Base-by-base conservation (phyloP, 2,113 vertebrate genomes). In the Eretmochelys imbricata region DNA sequence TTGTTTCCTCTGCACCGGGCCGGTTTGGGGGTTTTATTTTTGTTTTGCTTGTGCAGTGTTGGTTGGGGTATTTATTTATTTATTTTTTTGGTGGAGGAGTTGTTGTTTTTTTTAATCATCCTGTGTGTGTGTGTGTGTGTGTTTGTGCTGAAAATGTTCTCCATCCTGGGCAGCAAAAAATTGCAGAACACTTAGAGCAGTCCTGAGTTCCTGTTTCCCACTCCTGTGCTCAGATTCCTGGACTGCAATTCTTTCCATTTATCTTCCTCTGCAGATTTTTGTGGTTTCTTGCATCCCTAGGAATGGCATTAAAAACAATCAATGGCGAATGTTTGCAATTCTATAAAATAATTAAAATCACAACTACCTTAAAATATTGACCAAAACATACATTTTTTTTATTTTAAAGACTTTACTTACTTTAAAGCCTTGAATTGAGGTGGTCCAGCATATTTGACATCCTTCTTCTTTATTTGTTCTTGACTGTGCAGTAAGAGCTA, bases 231-330 rank as follows among this genome's bases (percentile, higher is more conserved):
- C 54, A 13, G 1, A 25, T 10, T 57, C 27, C 22, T 49, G 3
- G n/a, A 8, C 4, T 53, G 29, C 42, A 14, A 75, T 79, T 90
- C 19, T 53, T 76, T 9, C 24, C 11, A 11, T 35, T 54, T 91
- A 35, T 5, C 55, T 3, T 82, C 1, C 48, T 62, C 55, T 50
- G 11, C 10, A 78, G 54, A 59, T 46, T 17, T 69, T 69, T 69
- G 65, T 69, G 24, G 88, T 90, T 86, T 42, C 29, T 65, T 50
- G 3, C 10, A 7, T 8, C 75, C 65, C 12, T 2, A 10, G 14
- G 1, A 22, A 59, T 0, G 3, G 2, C 51, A 69, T 76, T 0
- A 53, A 57, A n/a, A 65, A 78, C 49, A 49, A 48, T 5, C 13
- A 22, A 10, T 84, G 29, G 53, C 10, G 27, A 48, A 16, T 38